Percentiles rank a stretch among this genome's conserved stretches.
Conservation (phyloP, 2,113 vertebrate genomes). For the Mastomys coucha region DNA sequence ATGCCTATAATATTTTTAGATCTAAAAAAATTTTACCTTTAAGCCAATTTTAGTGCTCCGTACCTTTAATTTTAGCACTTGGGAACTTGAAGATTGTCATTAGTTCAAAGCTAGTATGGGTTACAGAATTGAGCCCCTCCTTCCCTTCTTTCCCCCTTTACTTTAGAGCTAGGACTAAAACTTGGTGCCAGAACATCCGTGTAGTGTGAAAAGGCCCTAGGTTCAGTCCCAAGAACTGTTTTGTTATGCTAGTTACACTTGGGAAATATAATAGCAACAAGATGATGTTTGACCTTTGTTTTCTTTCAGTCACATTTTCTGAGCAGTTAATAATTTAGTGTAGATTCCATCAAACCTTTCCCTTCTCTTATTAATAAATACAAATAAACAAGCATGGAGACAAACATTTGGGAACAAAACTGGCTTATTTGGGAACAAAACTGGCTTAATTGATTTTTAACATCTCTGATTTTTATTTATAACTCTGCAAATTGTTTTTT, state of each 20-base stretch:
- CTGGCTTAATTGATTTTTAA: conserved; percentile 25
- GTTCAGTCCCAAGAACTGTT: not conserved
- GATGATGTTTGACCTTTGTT: conserved; percentile 31
- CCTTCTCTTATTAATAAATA: not conserved
- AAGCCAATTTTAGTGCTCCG: not conserved
- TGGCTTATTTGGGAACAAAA: conserved; percentile 28
- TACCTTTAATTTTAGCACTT: not conserved
- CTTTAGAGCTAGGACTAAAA: not conserved
- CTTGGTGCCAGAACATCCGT: not conserved
- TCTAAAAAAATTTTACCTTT: not conserved
- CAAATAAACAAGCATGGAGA: not conserved
- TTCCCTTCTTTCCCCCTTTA: too few relatives aligned
- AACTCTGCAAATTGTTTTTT: not conserved
- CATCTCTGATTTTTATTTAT: not conserved
- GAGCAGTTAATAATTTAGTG: not conserved
- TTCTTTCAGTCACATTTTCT: not conserved
- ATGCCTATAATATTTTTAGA: not conserved
- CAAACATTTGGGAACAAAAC: not conserved
- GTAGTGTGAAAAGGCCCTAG: not conserved
- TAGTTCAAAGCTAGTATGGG: not conserved
- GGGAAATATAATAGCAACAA: not conserved
- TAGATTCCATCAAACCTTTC: not conserved
- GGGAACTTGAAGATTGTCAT: not conserved
- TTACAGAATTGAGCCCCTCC: not conserved
- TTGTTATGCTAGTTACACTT: conserved; percentile 11